phyloP scores from a whole-genome alignment of 1,140 invertebrate genomes.

The Daktulosphaira vitifoliae region DNA sequence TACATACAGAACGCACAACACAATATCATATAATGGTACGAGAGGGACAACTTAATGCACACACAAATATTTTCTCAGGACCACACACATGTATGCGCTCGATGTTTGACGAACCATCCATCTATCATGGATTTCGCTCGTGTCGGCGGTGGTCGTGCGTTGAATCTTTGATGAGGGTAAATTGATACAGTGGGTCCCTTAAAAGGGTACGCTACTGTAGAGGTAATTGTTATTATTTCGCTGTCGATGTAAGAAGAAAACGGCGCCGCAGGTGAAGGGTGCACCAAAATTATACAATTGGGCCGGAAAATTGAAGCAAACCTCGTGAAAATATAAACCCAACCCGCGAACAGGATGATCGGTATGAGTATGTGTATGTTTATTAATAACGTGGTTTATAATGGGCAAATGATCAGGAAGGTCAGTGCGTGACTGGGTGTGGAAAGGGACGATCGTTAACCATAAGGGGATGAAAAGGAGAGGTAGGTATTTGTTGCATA shows the following conservation, averaged over 20 bases:
- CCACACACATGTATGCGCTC: neutral
- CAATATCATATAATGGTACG: neutral
- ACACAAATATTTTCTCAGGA: no score
- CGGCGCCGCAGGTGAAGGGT: neutral
- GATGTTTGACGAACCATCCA: constrained; percentile 24
- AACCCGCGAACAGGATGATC: neutral
- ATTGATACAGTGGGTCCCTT: constrained; percentile 13
- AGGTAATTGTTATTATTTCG: no score
- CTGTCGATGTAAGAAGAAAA: no score
- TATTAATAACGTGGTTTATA: constrained; percentile 30
- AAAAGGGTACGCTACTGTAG: neutral
- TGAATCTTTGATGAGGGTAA: constrained; percentile 19
- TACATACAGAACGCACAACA: neutral
- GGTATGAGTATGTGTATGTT: neutral
- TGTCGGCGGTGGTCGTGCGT: constrained; percentile 13
- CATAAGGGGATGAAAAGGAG: neutral
- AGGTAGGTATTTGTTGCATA: constrained; percentile 23
- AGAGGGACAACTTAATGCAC: no score
- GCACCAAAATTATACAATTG: neutral
- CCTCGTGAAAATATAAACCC: neutral
- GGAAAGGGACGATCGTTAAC: neutral
- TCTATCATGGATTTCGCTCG: constrained; percentile 16
- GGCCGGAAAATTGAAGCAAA: constrained; percentile 16
- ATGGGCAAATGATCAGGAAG: constrained; percentile 23
- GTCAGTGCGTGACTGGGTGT: neutral